Percentiles rank a stretch among this genome's conserved stretches.
phyloP scores from a whole-genome alignment of 35 echinoderm and acorn worm genomes.

The Apostichopus californicus region DNA sequence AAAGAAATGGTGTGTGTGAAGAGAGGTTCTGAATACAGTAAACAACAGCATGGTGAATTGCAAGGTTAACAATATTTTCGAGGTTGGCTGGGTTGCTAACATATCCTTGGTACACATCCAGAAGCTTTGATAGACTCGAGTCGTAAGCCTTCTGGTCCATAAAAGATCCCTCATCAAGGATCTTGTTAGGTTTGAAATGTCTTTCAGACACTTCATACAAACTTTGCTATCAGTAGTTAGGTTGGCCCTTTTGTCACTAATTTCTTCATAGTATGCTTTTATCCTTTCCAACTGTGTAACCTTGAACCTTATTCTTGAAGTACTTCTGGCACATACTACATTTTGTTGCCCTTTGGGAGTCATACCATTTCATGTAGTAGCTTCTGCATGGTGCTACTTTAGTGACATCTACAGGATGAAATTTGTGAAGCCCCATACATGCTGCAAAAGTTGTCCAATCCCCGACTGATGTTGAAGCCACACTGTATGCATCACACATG shows the following conservation, averaged over 20 bases:
- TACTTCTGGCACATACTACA: not conserved
- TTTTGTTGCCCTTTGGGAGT: not conserved
- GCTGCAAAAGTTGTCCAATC: not conserved
- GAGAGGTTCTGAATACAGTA: conserved; percentile 5
- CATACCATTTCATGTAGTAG: conserved; percentile 12
- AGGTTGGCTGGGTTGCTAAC: conserved; percentile 7
- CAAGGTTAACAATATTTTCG: not conserved
- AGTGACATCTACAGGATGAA: not conserved
- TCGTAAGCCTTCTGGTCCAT: not conserved
- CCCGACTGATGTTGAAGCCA: not conserved
- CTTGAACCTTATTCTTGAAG: not conserved
- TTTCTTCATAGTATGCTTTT: conserved; percentile 8
- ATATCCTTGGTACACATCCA: conserved; percentile 20
- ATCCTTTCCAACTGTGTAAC: not conserved
- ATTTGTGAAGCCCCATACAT: not conserved
- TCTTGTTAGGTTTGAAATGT: not conserved
- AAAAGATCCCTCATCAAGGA: conserved; percentile 5
- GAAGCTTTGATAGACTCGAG: not conserved
- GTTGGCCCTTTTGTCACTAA: not conserved
- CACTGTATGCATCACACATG: not conserved
- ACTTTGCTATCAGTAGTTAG: not conserved
- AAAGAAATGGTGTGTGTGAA: not conserved
- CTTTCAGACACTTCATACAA: not conserved
- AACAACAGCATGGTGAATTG: conserved; percentile 36
- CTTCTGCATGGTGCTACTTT: not conserved